Evolutionary conservation across 2,888 invertebrate genomes (phyloP).

Genomic region (Osmoderma eremita): DNA sequence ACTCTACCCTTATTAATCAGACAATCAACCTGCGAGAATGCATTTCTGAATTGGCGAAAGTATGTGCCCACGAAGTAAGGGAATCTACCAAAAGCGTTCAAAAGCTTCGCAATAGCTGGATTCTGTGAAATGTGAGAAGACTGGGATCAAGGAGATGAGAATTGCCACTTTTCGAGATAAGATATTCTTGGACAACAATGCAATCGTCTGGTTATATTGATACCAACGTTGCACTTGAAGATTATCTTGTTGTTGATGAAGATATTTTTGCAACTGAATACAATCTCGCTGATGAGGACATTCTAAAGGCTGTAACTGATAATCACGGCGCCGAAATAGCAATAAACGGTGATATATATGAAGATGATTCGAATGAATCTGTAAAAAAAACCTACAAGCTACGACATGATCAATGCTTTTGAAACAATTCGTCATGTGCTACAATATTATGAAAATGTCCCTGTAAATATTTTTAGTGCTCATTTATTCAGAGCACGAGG

Average conservation of each 20-base stretch:
- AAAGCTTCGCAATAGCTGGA: neutral
- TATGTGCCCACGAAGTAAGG: neutral
- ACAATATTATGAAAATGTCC: too few relatives aligned
- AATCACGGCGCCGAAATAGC: neutral
- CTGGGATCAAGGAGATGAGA: conserved; percentile 4
- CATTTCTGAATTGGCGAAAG: conserved; percentile 6
- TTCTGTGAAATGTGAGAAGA: too few relatives aligned
- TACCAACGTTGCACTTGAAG: conserved; percentile 1
- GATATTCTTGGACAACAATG: neutral
- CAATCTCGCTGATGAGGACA: neutral
- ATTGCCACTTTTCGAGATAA: conserved; percentile 6
- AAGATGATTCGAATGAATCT: neutral
- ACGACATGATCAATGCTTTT: too few relatives aligned
- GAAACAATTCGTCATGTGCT: too few relatives aligned
- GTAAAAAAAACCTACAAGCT: too few relatives aligned
- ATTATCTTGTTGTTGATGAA: neutral
- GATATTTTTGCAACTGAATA: conserved; percentile 2
- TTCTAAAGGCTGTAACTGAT: neutral
- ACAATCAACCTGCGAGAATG: conserved; percentile 6
- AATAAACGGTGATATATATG: neutral
- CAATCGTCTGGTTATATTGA: conserved; percentile 4
- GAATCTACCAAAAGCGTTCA: neutral
- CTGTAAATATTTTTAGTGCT: too few relatives aligned
- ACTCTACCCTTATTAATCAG: neutral
- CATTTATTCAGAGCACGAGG: too few relatives aligned